Evolutionary conservation across 2,888 invertebrate species (phyloP), one percentile per base, ranked within the genome.

Genomic region (Apodemia zela): DNA sequence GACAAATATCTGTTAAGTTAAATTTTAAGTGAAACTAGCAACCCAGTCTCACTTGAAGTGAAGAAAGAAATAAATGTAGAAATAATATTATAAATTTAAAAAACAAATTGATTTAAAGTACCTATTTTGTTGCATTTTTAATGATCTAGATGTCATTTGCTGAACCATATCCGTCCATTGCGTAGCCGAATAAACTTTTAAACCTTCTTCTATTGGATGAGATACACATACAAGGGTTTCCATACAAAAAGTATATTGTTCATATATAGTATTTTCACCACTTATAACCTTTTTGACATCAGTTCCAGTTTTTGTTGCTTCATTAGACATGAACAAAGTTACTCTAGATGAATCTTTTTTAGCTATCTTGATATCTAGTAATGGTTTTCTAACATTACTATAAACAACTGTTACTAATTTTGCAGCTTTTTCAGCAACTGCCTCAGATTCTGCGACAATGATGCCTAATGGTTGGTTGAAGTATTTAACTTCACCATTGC

Each of bases 161-260:
- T 95, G 94, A 13, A 80, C 78, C 0, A 63, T 47, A 66, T 93
- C 92, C 67, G 93, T 86, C 82, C 87, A 93, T 70, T 95, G 95
- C 0, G 93, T 80, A 0, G 93, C 73, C 0, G 93, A 80, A 72
- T 88, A 93, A 1, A 95, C 90, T 59, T 94, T 92, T 66, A 95
- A 76, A 0, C 94, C 94, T 73, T 95, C 94, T 76, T 96, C 96
- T 4, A 82, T 84, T 0, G 95, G 95, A 25, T 92, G 75, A 13
- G 93, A 91, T 0, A 93, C 82, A 70, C 93, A 93, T 6, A 85
- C 84, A 59, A 94, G 92, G 0, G 93, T 93, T 77, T 96, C 96
- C 93, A 95, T 94, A 29, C 93, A 88, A 69, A 93, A 94, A 73
- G 95, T 95, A 73, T 94, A 94, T 73, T 96, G 96, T 6, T 84